Base-by-base conservation (phyloP, 2,888 invertebrate species). In the Vanessa cardui region DNA sequence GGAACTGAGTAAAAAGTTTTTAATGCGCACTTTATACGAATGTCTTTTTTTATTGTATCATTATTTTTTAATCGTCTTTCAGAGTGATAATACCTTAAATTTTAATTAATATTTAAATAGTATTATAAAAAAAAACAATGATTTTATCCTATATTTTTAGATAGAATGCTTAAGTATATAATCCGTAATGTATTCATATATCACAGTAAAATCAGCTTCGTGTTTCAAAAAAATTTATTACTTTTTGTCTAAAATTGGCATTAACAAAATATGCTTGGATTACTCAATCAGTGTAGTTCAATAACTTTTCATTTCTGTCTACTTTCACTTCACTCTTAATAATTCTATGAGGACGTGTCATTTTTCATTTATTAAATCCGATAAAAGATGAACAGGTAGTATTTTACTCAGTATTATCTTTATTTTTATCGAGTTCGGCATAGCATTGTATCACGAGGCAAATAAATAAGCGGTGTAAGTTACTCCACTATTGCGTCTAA, bases 401-500 rank as follows among this genome's bases (percentile, higher is more conserved):
- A 65, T 65, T 65, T 60, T 65, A 16, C 44, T 8, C 16, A 45
- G 50, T 54, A 64, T 61, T 68, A 68, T 63, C 71, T 61, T 61
- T 67, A 54, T 70, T 67, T 71, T 61, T 46, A 61, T 66, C 65
- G 46, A 61, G 65, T 39, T 61, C 59, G 58, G 58, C 56, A 20
- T 31, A 58, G 62, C 58, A 62, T 58, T 67, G 58, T 67, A 67
- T 62, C 66, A 68, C 66, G 66, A 69, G 44, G 62, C 66, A 64
- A 69, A 73, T 72, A 74, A 73, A 74, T 72, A 71, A 70, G 65
- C 60, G 31, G 45, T 58, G 62, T 73, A 70, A 76, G 74, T 72
- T 72, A 75, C 73, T 74, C 74, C 72, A 78, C 76, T 78, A 85
- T 87, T 83, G 82, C 78, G 83, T 90, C 90, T 90, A 91, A 90